Base-by-base conservation (phyloP, 2,797 vertebrate species). In the Pteropus rufus region DNA sequence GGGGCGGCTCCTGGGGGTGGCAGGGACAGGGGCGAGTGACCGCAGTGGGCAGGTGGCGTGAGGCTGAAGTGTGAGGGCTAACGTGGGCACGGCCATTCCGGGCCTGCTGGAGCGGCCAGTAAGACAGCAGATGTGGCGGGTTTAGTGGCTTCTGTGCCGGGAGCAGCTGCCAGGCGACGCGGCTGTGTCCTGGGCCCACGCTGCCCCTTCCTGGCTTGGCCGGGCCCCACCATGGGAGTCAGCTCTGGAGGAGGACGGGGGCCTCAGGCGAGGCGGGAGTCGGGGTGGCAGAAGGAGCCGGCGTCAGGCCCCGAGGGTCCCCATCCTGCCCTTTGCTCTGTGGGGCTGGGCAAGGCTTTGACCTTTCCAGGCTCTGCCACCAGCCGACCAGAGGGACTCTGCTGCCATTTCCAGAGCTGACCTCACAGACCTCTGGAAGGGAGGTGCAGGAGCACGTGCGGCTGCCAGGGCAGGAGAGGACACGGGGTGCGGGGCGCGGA, bases 61-160 rank as follows among this genome's bases (percentile, higher is more conserved):
- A 54, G 92, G 60, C 88, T 93, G 93, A 85, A 1, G 82, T 29
- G 97, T 23, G 77, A 41, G 77, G 94, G 94, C 15, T 85, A 87
- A 44, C 1, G 2, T 58, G 58, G 3, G 16, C 79, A 79, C 67
- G 54, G n/a, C 85, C 46, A 84, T 52, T 56, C 83, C 96, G 56
- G 89, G 94, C 89, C 83, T 91, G 93, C 92, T 89, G 93, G 56
- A 96, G 96, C 60, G 69, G 24, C 34, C 52, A 65, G 89, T 81
- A 1, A 67, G 76, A 72, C 94, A 98, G 86, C 96, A 98, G 96
- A 98, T 98, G 97, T 91, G 93, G 41, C 7, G 4, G 29, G 73
- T 94, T 92, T 97, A 96, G 98, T 85, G 91, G 95, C 97, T 96
- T 97, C 95, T 94, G 97, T 80, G 80, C 52, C 0, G 0, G 26